These are phyloP conservation scores for Alcedo atthis DNA, from an alignment of 2,797 vertebrate genomes.

Conservation along the genomic window DNA sequence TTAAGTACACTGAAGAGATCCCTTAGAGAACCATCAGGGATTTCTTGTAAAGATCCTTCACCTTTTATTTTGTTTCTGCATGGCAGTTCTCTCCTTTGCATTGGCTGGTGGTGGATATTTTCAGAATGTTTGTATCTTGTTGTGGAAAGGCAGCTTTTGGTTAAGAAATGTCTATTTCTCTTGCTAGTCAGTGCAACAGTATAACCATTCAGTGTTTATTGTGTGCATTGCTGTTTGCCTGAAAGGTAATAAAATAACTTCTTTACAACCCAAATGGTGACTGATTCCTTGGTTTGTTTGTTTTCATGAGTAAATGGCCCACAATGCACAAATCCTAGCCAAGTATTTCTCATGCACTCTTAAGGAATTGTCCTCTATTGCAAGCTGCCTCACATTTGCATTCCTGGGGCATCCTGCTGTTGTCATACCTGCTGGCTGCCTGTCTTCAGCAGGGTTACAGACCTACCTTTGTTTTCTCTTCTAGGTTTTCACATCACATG, in stretches of 20 bases:
- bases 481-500: conserved; percentile 99
- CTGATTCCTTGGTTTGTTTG: background rate
- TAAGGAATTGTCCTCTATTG: background rate
- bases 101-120: conserved; percentile 68
- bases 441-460: background rate
- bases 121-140: conserved; percentile 17
- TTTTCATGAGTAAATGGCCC: background rate
- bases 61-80: conserved; percentile 68
- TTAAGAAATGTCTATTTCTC: conserved; percentile 51
- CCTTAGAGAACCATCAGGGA: background rate
- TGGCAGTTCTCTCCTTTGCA: conserved; percentile 60
- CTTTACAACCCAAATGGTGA: background rate
- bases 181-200: conserved; percentile 14
- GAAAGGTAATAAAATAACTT: conserved; percentile 18
- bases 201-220: background rate
- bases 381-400: background rate
- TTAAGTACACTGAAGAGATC: conserved; percentile 1
- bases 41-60: conserved; percentile 17
- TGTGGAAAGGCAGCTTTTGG: conserved; percentile 37
- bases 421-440: background rate
- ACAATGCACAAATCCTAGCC: conserved; percentile 39
- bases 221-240: conserved; percentile 7
- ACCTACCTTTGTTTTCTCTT: conserved; percentile 36
- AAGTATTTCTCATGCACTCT: conserved; percentile 16
- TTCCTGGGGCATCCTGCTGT: background rate